A percentile compares a stretch with the other conserved stretches of the same genome.
phyloP scores from a whole-genome alignment of 2,888 invertebrate species.

The Drosophila imparisetae region DNA sequence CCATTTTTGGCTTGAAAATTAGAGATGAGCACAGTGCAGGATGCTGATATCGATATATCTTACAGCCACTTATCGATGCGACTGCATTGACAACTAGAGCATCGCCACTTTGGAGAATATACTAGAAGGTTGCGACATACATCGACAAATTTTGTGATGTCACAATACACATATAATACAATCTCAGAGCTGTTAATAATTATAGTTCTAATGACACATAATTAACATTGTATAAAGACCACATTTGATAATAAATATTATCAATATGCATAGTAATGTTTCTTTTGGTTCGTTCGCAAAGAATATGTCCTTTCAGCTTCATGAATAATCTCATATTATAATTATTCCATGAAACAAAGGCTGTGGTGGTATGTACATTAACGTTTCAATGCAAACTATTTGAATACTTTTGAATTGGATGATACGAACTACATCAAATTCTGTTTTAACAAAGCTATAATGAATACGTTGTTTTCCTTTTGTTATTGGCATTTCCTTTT shows the following conservation, averaged over 20 bases:
- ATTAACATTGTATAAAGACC: background rate
- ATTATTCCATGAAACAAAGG: background rate
- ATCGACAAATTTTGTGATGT: background rate
- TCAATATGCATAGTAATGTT: background rate
- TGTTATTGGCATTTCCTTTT: background rate
- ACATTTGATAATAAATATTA: background rate
- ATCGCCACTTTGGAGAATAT: background rate
- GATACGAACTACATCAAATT: background rate
- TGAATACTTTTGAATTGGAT: background rate
- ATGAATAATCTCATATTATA: background rate
- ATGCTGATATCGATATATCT: conserved; percentile 8
- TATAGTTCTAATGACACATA: background rate
- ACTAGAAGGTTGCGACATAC: background rate
- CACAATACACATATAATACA: background rate
- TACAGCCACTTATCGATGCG: background rate
- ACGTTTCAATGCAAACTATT: background rate
- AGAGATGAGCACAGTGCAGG: conserved; percentile 45
- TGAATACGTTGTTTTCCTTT: background rate
- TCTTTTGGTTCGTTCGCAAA: too few species aligned
- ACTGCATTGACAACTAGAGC: background rate
- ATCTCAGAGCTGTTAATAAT: background rate
- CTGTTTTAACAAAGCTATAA: background rate
- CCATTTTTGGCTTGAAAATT: conserved; percentile 78
- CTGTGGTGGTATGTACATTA: background rate
- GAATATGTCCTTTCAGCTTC: background rate